Percentiles rank a stretch among this genome's conserved stretches.
Conservation (phyloP, 2,113 vertebrate species). For the Alethe castanea region DNA sequence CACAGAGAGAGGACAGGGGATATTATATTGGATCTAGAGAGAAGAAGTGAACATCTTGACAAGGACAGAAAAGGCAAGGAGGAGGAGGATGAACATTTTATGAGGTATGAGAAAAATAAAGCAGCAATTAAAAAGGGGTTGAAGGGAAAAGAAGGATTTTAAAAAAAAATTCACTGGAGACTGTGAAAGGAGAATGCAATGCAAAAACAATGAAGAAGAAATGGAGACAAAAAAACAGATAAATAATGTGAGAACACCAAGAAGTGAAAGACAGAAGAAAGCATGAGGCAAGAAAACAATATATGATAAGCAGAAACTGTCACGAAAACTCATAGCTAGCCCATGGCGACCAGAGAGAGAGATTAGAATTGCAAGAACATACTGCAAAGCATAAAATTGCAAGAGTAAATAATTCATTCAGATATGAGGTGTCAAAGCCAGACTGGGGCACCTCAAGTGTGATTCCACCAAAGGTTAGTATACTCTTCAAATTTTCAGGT, state of each 20-base stretch:
- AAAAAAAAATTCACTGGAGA: neutral
- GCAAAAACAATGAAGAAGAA: neutral
- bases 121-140: neutral
- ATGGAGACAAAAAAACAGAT: neutral
- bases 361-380: neutral
- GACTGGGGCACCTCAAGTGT: fast-evolving
- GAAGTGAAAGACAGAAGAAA: neutral
- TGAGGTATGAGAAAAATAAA: neutral
- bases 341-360: fast-evolving
- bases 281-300: neutral
- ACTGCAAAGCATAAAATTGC: neutral
- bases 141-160: neutral
- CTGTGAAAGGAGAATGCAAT: neutral
- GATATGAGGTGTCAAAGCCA: neutral
- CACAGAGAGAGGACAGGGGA: neutral
- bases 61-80: neutral
- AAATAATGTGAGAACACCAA: neutral
- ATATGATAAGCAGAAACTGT: neutral
- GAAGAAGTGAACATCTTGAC: neutral
- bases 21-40: neutral
- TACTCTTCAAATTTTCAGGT: neutral
- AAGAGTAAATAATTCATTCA: neutral
- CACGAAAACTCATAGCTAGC: neutral
- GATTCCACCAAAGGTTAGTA: neutral
- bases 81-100: neutral